Conservation (phyloP, 2,113 vertebrate species). For the Athene noctua region DNA sequence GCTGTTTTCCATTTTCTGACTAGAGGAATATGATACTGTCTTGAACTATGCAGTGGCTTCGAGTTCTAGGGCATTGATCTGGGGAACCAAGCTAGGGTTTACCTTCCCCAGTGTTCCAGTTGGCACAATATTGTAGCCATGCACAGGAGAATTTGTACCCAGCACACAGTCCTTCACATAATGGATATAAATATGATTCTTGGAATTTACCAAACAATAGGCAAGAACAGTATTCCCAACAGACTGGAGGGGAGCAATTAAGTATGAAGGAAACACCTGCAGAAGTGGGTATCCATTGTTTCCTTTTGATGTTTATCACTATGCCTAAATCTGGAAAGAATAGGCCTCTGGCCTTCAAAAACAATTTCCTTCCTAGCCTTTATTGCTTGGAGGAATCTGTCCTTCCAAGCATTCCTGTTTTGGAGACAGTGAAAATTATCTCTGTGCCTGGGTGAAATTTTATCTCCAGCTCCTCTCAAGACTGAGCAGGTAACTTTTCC, state of each 20-base stretch:
- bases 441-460: slow-evolving; percentile 35
- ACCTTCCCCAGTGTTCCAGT: neutral
- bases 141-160: neutral
- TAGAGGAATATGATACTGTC: neutral
- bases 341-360: slow-evolving; percentile 58
- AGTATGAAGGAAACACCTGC: slow-evolving; percentile 67
- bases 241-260: slow-evolving; percentile 50
- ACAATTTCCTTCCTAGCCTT: slow-evolving; percentile 61
- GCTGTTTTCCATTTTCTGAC: neutral
- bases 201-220: slow-evolving; percentile 65
- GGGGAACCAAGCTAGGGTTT: neutral
- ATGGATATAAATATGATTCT: slow-evolving; percentile 62
- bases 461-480: neutral
- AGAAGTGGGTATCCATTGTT: slow-evolving; percentile 68
- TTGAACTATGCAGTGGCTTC: neutral
- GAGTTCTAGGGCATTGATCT: neutral
- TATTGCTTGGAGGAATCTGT: slow-evolving; percentile 53
- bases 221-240: slow-evolving; percentile 49
- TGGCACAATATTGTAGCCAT: neutral
- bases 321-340: slow-evolving; percentile 68
- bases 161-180: neutral
- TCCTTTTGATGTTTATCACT: slow-evolving; percentile 70
- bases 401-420: slow-evolving; percentile 45
- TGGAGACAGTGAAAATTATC: slow-evolving; percentile 34
- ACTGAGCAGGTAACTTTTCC: neutral